Conservation (phyloP, 2,797 vertebrate species). For the Peromyscus eremicus region DNA sequence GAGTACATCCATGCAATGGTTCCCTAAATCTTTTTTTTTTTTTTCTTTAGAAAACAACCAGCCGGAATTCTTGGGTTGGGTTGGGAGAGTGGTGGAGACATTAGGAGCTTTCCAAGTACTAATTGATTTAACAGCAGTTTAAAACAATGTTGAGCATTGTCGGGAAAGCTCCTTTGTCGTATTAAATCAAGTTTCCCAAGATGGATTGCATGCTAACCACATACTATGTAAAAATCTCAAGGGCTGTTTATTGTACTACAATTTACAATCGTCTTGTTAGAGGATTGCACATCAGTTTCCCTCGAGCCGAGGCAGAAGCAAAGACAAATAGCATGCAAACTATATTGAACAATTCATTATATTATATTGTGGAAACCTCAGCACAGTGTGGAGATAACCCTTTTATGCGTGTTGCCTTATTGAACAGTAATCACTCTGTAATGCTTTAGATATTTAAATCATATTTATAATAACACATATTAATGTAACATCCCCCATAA, state of each 20-base stretch:
- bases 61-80: constrained; percentile 58
- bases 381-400: constrained; percentile 86
- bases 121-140: constrained; percentile 91
- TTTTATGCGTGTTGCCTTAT: constrained; percentile 87
- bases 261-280: constrained; percentile 89
- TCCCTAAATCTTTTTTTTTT: constrained; percentile 75
- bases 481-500: constrained; percentile 89
- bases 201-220: constrained; percentile 87
- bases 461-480: constrained; percentile 92
- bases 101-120: constrained; percentile 77
- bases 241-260: constrained; percentile 87
- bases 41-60: constrained; percentile 69
- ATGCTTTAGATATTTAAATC: constrained; percentile 91
- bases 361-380: constrained; percentile 84
- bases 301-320: constrained; percentile 85
- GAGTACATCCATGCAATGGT: not conserved
- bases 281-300: constrained; percentile 86
- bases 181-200: constrained; percentile 88
- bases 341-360: constrained; percentile 89
- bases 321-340: constrained; percentile 87
- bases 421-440: constrained; percentile 91
- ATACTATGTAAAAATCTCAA: constrained; percentile 87
- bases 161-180: constrained; percentile 84
- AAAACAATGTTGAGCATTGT: constrained; percentile 88
- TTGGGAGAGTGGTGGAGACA: constrained; percentile 57